A percentile compares a stretch with the other conserved stretches of the same genome.
phyloP scores from a whole-genome alignment of 2,113 vertebrate genomes.

The Uropsilus gracilis region DNA sequence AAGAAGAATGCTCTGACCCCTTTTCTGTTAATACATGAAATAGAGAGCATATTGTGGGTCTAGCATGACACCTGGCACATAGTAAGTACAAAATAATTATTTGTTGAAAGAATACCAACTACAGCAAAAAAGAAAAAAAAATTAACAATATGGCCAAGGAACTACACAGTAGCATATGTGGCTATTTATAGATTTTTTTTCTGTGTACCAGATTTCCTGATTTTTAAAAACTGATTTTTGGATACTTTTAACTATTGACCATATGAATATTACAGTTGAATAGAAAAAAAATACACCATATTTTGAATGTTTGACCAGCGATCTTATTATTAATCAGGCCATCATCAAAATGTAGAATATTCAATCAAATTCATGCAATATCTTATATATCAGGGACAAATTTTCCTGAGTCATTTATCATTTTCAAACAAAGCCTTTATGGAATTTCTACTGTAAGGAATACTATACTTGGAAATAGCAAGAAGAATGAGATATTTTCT shows the following conservation, averaged over 20 bases:
- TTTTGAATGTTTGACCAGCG: background rate
- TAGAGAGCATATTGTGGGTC: slow-evolving; percentile 41
- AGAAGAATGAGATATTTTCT: background rate
- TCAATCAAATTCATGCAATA: background rate
- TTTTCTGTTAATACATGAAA: background rate
- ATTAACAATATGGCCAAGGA: background rate
- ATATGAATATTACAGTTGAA: background rate
- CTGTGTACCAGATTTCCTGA: background rate
- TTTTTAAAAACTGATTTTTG: background rate
- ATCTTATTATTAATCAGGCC: background rate
- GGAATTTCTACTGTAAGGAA: background rate
- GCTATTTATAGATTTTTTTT: slow-evolving; percentile 26
- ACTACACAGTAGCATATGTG: background rate
- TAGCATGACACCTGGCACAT: background rate
- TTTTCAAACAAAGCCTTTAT: background rate
- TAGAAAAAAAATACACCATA: background rate
- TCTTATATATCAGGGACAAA: background rate
- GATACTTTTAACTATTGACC: background rate
- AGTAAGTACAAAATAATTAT: slow-evolving; percentile 12
- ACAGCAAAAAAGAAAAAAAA: background rate
- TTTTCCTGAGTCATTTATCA: background rate
- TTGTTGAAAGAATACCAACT: slow-evolving; percentile 52
- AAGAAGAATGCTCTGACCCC: background rate
- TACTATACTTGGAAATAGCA: background rate
- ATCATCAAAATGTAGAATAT: background rate